Evolutionary conservation across 2,113 vertebrate genomes (phyloP), one percentile per base, ranked within the genome.

Genomic region (Camelus dromedarius): DNA sequence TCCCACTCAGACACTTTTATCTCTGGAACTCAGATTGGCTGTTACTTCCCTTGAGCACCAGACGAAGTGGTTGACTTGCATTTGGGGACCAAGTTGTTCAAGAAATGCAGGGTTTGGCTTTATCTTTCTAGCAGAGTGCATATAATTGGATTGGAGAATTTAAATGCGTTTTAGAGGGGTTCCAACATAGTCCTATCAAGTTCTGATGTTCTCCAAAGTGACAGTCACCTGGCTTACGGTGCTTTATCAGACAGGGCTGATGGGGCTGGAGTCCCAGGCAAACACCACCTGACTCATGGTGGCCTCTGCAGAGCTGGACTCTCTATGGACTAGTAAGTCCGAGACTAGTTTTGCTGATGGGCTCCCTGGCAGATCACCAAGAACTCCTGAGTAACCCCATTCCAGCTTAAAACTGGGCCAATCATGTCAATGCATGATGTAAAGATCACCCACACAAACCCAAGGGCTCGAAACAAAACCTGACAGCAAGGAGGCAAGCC

Each of bases 1-100:
- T 48, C 56, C 42, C 35, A 79, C 64, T 94, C 77, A 79, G 42
- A 89, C 32, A 79, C 42, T 73, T 91, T 95, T 81, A 80, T 94
- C 81, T 85, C 52, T 0, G 0, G 60, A 97, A 82, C 60, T 77
- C 0, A 1, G 38, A 82, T 77, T 77, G 70, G 48, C 70, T 50
- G 30, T 70, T 94, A 81, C 70, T 91, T 96, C 26, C 10, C 11
- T 87, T 2, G n/a, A 91, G 60, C 4, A 62, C 46, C 26, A 35
- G 54, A 28, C 32, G 35, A 96, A 96, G 79, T 79, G 73, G 30
- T 60, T 3, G 1, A 32, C 82, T 91, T 60, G 20, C 35, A 69
- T 89, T 38, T 92, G 60, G 72, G 24, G n/a, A 72, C 10, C 35
- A 64, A 24, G 20, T 30, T 89, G 13, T 22, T 83, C 60, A 64